Percentiles rank a stretch among this genome's conserved stretches.
Conservation (phyloP, 2,113 vertebrate species). For the Orientallactaga bullata region DNA sequence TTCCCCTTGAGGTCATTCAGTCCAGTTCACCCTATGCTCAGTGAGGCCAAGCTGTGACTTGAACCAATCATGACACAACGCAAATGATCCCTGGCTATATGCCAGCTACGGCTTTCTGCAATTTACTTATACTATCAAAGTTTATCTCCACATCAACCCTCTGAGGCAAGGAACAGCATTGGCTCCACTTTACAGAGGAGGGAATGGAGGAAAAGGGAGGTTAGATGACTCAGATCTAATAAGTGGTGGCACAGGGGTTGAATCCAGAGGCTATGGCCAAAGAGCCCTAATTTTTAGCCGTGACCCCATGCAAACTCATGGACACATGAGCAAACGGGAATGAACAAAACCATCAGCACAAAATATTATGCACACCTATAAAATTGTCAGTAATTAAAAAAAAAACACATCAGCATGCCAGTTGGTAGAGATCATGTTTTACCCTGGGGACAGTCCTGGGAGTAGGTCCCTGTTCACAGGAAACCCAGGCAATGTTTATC, state of each 20-base stretch:
- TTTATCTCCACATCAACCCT: not conserved
- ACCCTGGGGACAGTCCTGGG: not conserved
- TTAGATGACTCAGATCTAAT: not conserved
- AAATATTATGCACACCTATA: too few species aligned
- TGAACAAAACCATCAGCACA: too few species aligned
- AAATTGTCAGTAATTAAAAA: too few species aligned
- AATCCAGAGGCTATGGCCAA: not conserved
- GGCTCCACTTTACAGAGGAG: not conserved
- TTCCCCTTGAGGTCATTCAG: not conserved
- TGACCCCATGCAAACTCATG: not conserved
- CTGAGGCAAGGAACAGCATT: not conserved
- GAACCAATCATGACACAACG: too few species aligned
- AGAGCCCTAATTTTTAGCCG: not conserved
- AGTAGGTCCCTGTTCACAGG: accelerated
- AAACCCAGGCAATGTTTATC: not conserved
- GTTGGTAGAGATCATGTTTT: accelerated
- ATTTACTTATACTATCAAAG: not conserved
- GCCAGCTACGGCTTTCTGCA: not conserved
- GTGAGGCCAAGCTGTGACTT: too few species aligned
- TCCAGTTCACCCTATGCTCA: not conserved
- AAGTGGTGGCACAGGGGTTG: not conserved
- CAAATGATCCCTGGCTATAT: not conserved
- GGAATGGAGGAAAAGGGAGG: not conserved
- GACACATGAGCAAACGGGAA: not conserved
- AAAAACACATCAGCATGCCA: not conserved